Evolutionary conservation across 2,113 vertebrate species (phyloP).

Genomic region (Tupaia chinensis): DNA sequence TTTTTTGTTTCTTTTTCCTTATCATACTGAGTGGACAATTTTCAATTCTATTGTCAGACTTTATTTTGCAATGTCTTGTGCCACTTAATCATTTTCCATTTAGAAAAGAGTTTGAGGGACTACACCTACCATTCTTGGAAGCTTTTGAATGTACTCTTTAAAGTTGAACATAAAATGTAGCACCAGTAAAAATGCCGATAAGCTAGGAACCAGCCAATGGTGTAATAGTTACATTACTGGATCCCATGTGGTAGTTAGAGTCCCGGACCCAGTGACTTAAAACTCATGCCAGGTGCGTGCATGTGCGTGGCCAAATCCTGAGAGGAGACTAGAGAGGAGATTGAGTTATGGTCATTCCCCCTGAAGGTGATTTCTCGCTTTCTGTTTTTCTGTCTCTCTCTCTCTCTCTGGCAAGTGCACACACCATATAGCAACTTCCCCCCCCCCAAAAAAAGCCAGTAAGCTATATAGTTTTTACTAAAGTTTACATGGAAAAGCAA

Average conservation of each 20-base stretch:
- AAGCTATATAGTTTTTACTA: neutral
- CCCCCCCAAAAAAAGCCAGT: too few relatives aligned
- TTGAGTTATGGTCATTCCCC: too few relatives aligned
- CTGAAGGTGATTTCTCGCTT: too few relatives aligned
- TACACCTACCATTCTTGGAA: neutral
- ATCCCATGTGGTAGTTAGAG: too few relatives aligned
- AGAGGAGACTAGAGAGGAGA: too few relatives aligned
- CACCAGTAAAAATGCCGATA: neutral
- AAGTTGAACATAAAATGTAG: neutral
- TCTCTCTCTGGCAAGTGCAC: too few relatives aligned
- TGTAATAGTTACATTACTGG: too few relatives aligned
- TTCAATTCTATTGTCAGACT: neutral
- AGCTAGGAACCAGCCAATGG: neutral
- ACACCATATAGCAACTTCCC: too few relatives aligned
- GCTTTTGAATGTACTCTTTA: neutral
- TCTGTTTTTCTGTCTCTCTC: too few relatives aligned
- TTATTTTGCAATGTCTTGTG: neutral
- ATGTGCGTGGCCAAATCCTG: too few relatives aligned
- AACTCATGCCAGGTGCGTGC: too few relatives aligned
- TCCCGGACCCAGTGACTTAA: too few relatives aligned
- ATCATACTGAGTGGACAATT: neutral
- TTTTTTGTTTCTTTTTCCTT: neutral
- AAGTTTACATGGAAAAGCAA: neutral
- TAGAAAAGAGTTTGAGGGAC: neutral
- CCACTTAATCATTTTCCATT: neutral